Conservation (phyloP, 2,113 vertebrate genomes). For the Oostethus manadensis region DNA sequence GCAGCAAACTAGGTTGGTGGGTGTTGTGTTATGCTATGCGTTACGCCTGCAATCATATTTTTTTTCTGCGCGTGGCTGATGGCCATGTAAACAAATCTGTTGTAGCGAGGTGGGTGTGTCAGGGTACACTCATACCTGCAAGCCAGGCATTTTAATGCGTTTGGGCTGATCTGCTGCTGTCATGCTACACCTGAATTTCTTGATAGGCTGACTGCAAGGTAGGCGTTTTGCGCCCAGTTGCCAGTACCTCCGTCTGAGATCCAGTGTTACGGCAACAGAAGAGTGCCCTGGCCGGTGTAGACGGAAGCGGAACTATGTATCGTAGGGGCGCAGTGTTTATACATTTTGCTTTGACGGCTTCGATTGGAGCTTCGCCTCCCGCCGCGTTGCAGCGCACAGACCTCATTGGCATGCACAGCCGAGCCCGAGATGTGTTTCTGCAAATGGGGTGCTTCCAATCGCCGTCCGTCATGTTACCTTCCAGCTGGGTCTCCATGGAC, state of each 20-base stretch:
- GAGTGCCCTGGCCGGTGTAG: too few relatives aligned
- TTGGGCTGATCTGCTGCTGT: not conserved
- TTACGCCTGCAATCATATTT: too few relatives aligned
- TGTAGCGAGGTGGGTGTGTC: not conserved
- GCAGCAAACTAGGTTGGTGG: too few relatives aligned
- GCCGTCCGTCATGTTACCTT: not conserved
- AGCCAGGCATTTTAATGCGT: conserved; percentile 12
- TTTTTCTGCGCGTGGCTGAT: not conserved
- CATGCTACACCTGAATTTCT: too few relatives aligned
- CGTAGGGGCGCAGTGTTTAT: not conserved
- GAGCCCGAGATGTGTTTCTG: too few relatives aligned
- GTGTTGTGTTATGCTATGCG: too few relatives aligned
- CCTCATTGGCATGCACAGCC: conserved; percentile 4
- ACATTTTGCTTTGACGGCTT: not conserved
- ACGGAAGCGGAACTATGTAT: not conserved
- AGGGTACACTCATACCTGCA: conserved; percentile 34
- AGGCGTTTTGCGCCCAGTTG: too few relatives aligned
- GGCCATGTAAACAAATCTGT: not conserved
- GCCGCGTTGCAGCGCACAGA: not conserved
- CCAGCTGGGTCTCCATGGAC: not conserved
- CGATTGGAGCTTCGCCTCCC: not conserved
- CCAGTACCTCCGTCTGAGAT: too few relatives aligned
- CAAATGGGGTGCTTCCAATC: not conserved
- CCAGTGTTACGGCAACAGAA: too few relatives aligned
- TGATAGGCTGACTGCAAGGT: too few relatives aligned